phyloP scores from a whole-genome alignment of 2,888 invertebrate genomes.

The Cerastoderma edule region DNA sequence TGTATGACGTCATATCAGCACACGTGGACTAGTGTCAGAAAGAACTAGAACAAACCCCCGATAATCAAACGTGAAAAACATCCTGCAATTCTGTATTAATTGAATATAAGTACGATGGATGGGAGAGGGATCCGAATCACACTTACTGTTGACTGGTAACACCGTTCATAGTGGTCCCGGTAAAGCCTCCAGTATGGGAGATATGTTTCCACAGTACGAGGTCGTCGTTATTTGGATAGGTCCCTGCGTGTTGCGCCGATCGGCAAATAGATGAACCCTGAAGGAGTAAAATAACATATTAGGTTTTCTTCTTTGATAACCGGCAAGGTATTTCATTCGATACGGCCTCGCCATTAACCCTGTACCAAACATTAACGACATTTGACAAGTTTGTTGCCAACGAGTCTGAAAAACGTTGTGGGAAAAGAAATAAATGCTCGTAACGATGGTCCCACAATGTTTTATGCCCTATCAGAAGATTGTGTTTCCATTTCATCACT shows the following conservation, averaged over 20 bases:
- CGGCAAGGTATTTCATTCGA: not conserved
- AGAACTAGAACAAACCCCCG: too few relatives aligned
- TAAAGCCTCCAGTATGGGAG: slow-evolving; percentile 1
- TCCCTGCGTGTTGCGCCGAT: slow-evolving; percentile 36
- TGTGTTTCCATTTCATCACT: too few relatives aligned
- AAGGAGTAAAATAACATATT: not conserved
- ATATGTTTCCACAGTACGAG: slow-evolving; percentile 37
- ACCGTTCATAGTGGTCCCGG: slow-evolving; percentile 23
- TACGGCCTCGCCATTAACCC: not conserved
- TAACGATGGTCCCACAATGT: not conserved
- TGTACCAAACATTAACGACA: not conserved
- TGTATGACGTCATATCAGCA: too few relatives aligned
- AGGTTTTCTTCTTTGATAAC: not conserved
- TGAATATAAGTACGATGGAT: too few relatives aligned
- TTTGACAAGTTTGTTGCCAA: not conserved
- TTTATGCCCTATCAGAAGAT: not conserved
- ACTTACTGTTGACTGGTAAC: slow-evolving; percentile 40
- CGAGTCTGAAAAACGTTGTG: too few relatives aligned
- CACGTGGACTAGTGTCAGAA: too few relatives aligned
- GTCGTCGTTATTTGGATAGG: slow-evolving; percentile 34
- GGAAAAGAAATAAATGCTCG: too few relatives aligned
- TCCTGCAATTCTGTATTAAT: too few relatives aligned
- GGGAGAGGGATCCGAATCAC: too few relatives aligned
- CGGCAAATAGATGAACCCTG: slow-evolving; percentile 42
- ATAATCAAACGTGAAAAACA: too few relatives aligned